Base-by-base conservation (phyloP, 2,113 vertebrate genomes). In the Pica pica region DNA sequence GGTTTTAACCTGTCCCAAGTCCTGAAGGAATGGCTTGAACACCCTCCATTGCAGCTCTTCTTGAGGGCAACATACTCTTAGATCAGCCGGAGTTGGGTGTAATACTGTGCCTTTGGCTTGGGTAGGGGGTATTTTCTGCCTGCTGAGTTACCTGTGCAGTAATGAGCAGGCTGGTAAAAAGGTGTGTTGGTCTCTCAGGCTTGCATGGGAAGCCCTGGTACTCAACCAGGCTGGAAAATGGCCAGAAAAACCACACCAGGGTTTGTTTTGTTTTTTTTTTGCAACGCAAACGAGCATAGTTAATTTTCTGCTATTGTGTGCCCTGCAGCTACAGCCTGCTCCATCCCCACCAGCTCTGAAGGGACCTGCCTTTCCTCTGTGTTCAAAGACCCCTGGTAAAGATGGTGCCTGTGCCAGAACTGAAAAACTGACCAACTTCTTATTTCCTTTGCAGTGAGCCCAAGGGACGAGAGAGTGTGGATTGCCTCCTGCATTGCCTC, bases 241-340 rank as follows among this genome's bases (percentile, higher is more conserved):
- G 35, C 22, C 46, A 73, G 42, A 37, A 73, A 50, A 88, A 37
- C 3, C 22, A 50, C 26, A 39, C 23, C 2, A 16, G 13, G 13
- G 33, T 1, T 33, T 41, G 31, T 49, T 16, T 44, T 49, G 13
- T 30, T 1, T 33, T 41, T n/a, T 49, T 16, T 44, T 49, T 81
- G 41, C 22, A 41, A 15, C 0, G 0, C 26, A 15, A 14, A 27
- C 0, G 0, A 67, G 5, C 0, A 0, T 18, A 9, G 6, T n/a
- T 61, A 53, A 13, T 31, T 52, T 82, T 68, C n/a, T 3, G 9
- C 23, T 5, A 1, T 26, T 42, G 44, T 21, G 15, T 92, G 10
- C 23, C 39, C 26, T 92, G 53, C 19, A 1, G 0, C n/a, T 57
- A 30, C 31, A 79, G 57, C 27, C 50, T 27, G 2, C 70, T 78